Evolutionary conservation across 2,797 vertebrate genomes (phyloP).

Genomic region (Propithecus perrieri): DNA sequence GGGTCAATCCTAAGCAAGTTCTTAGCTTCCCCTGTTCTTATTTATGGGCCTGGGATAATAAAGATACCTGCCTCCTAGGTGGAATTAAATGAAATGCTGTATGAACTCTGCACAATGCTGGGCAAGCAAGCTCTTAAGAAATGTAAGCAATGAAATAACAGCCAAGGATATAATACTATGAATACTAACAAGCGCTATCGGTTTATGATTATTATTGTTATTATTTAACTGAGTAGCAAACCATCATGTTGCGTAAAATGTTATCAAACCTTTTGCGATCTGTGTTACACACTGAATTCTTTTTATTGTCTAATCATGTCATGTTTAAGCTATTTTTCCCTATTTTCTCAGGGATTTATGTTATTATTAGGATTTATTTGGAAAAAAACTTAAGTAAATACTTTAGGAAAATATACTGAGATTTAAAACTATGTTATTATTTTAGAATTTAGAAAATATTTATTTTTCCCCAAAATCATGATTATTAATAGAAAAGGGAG

Average conservation of each 20-base stretch:
- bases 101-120: neutral
- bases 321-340: neutral
- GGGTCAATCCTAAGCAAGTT: neutral
- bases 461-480: neutral
- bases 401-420: neutral
- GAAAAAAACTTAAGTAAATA: neutral
- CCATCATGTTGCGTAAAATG: neutral
- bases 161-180: neutral
- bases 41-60: neutral
- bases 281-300: neutral
- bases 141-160: neutral
- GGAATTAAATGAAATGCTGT: neutral
- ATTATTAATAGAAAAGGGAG: neutral
- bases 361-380: neutral
- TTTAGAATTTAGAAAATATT: constrained; percentile 6
- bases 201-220: neutral
- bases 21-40: neutral
- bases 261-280: neutral
- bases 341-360: neutral
- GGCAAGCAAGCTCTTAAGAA: neutral
- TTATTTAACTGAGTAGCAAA: neutral
- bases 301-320: neutral
- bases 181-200: neutral
- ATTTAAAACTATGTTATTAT: constrained; percentile 15
- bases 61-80: neutral